phyloP scores from a whole-genome alignment of 1,140 invertebrate genomes.

The Microplitis mediator region DNA sequence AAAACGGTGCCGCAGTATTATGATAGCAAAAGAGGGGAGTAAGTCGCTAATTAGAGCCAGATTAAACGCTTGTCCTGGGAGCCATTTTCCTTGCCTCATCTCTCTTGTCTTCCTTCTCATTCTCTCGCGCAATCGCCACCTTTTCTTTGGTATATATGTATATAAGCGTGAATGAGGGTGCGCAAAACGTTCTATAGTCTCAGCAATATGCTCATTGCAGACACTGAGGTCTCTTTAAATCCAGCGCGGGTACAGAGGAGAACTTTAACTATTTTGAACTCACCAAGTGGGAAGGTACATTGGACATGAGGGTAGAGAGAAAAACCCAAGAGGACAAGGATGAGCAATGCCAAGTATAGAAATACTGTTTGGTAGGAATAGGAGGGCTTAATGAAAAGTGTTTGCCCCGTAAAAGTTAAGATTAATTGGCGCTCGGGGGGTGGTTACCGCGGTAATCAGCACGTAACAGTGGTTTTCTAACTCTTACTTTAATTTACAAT shows the following conservation, averaged over 20 bases:
- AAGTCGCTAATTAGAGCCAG: conserved; percentile 62
- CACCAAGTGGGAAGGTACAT: neutral
- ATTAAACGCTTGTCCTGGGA: conserved; percentile 62
- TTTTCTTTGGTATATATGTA: neutral
- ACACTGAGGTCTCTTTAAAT: conserved; percentile 1
- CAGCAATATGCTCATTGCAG: neutral
- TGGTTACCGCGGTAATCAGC: conserved; percentile 61
- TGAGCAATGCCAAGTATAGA: conserved; percentile 17
- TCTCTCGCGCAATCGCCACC: neutral
- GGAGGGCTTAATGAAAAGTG: conserved; percentile 61
- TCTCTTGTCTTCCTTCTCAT: neutral
- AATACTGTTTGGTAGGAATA: conserved; percentile 11
- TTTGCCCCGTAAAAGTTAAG: conserved; percentile 63
- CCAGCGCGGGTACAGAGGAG: neutral
- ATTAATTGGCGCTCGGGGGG: conserved; percentile 61
- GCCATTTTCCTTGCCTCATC: conserved; percentile 55
- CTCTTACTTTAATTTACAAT: conserved; percentile 22
- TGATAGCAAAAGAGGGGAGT: conserved; percentile 40
- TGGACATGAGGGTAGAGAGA: conserved; percentile 13
- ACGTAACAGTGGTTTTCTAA: conserved; percentile 57
- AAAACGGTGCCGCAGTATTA: neutral
- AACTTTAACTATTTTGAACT: neutral
- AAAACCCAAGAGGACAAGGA: conserved; percentile 17
- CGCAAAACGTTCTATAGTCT: neutral
- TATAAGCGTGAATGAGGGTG: neutral